Percentiles rank a stretch among this genome's conserved stretches.
Evolutionary conservation across 2,113 vertebrate genomes (phyloP).

Genomic region (Pseudorasbora parva): DNA sequence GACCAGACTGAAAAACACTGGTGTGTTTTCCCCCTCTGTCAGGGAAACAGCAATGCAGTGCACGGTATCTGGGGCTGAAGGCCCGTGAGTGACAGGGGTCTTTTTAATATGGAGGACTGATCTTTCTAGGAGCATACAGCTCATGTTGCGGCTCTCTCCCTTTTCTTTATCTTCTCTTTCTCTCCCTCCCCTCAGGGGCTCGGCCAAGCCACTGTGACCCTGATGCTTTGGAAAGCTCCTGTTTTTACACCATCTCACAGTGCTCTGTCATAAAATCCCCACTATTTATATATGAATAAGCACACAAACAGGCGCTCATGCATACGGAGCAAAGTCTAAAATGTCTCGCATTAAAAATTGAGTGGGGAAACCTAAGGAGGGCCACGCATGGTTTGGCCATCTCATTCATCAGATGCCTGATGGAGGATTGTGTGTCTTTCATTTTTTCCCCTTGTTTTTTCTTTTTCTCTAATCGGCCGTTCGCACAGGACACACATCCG

Average conservation of each 20-base stretch:
- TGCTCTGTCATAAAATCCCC: constrained; percentile 44
- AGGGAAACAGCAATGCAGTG: constrained; percentile 29
- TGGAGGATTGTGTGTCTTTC: constrained; percentile 68
- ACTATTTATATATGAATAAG: not conserved
- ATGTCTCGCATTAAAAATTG: constrained; percentile 47
- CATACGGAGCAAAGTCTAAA: constrained; percentile 23
- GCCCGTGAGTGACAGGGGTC: constrained; percentile 47
- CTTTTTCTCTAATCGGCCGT: constrained; percentile 37
- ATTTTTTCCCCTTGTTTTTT: constrained; percentile 41
- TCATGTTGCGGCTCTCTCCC: constrained; percentile 24
- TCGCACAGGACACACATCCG: not conserved
- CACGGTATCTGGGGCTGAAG: constrained; percentile 19
- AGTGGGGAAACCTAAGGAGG: constrained; percentile 55
- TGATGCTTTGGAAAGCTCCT: constrained; percentile 35
- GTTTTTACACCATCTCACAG: constrained; percentile 27
- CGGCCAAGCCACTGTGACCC: constrained; percentile 33
- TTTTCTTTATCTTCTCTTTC: constrained; percentile 10
- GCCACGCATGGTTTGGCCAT: constrained; percentile 67
- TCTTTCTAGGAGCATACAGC: constrained; percentile 34
- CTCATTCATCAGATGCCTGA: constrained; percentile 71
- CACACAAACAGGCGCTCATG: constrained; percentile 14
- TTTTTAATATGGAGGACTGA: constrained; percentile 53
- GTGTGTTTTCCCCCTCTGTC: constrained; percentile 32
- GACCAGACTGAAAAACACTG: constrained; percentile 45
- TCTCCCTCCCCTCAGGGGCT: constrained; percentile 32